Evolutionary conservation across 2,113 vertebrate genomes (phyloP).

Genomic region (Pomatorhinus ruficollis): DNA sequence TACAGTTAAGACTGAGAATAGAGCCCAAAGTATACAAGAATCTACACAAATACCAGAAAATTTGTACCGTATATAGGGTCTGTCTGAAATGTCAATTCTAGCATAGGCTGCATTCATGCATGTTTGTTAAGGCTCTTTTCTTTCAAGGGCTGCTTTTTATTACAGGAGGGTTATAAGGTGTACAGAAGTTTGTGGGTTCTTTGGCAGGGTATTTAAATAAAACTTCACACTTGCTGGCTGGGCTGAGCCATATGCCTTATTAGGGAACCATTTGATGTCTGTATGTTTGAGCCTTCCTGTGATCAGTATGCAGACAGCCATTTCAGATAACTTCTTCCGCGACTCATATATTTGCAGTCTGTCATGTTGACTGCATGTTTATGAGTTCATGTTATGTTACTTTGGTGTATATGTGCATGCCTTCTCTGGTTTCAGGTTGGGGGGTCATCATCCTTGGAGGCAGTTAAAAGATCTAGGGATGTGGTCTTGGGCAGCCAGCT

Average conservation of each 20-base stretch:
- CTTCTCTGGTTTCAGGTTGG: background rate
- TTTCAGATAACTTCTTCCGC: background rate
- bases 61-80: background rate
- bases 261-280: background rate
- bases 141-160: conserved; percentile 7
- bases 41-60: background rate
- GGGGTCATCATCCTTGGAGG: background rate
- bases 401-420: background rate
- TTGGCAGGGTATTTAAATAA: background rate
- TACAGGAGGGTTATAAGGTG: background rate
- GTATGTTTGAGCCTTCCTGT: background rate
- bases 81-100: background rate
- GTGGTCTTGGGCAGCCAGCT: background rate
- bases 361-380: background rate
- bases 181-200: background rate
- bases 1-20: background rate
- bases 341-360: background rate
- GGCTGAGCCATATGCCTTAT: background rate
- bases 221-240: background rate
- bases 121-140: background rate
- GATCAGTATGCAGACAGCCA: background rate
- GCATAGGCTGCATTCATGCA: background rate
- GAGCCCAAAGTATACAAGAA: background rate
- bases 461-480: background rate
- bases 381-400: background rate